These are phyloP conservation scores for Heliconius sara DNA, from an alignment of 2,888 invertebrate genomes.

Conservation along the genomic window DNA sequence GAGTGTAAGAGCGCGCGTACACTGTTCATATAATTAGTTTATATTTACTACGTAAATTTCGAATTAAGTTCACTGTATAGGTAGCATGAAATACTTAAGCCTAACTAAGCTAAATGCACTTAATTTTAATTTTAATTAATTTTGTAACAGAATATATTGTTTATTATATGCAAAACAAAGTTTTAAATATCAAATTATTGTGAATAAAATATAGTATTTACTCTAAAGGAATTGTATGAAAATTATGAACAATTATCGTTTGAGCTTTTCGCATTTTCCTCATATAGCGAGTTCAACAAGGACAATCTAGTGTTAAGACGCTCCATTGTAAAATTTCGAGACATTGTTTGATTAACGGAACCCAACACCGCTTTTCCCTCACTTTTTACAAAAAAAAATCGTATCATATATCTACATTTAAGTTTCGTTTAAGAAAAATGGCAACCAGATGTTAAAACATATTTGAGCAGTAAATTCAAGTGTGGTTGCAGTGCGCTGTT, in stretches of 20 bases:
- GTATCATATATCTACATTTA: constrained; percentile 14
- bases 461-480: constrained; percentile 30
- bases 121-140: constrained; percentile 1
- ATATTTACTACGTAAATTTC: constrained; percentile 32
- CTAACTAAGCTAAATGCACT: not conserved
- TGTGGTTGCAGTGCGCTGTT: constrained; percentile 30
- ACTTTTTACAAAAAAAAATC: constrained; percentile 18
- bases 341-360: no score
- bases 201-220: no score
- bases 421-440: constrained; percentile 31
- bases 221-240: no score
- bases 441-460: constrained; percentile 37
- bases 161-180: no score
- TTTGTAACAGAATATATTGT: no score
- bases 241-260: no score
- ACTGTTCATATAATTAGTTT: constrained; percentile 32
- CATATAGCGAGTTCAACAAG: no score
- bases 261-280: no score
- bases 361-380: not conserved
- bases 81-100: not conserved
- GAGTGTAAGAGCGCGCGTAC: not conserved
- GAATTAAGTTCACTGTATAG: constrained; percentile 25
- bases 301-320: no score
- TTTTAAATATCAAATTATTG: no score
- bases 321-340: not conserved